These are phyloP conservation scores for Hyles lineata DNA, from an alignment of 2,888 invertebrate genomes.

Conservation along the genomic window DNA sequence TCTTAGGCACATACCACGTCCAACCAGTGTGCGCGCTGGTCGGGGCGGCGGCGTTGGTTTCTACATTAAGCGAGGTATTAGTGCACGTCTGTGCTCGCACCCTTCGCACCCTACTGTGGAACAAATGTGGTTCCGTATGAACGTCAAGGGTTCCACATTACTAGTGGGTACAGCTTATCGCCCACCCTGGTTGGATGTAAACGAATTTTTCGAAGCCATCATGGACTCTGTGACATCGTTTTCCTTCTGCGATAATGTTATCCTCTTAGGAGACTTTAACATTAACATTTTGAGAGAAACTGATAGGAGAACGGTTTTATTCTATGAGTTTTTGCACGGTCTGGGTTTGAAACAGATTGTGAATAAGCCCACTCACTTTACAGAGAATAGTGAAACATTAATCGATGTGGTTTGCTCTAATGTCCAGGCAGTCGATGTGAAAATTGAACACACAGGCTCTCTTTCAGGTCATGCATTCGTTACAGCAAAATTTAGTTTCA, in stretches of 20 bases:
- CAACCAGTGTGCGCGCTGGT: no score
- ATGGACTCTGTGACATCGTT: neutral
- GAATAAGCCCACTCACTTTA: neutral
- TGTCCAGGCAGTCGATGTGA: neutral
- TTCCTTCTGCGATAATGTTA: neutral
- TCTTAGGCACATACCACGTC: no score
- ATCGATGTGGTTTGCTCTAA: slow-evolving; percentile 26
- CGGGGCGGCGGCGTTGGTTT: no score
- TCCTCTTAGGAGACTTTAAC: slow-evolving; percentile 26
- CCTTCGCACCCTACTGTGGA: no score
- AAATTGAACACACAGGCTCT: neutral
- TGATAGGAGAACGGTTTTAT: neutral
- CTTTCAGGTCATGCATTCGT: slow-evolving; percentile 21
- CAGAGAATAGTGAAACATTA: no score
- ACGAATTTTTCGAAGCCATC: slow-evolving; percentile 1
- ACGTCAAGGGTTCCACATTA: no score
- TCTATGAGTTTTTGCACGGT: neutral
- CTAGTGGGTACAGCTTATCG: slow-evolving; percentile 24
- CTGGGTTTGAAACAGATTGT: neutral
- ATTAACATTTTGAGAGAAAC: neutral
- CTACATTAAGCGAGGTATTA: no score
- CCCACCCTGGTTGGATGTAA: slow-evolving; percentile 16
- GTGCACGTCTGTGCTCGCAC: no score
- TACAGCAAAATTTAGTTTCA: slow-evolving; percentile 5
- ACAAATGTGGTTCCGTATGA: no score